Evolutionary conservation across 2,888 invertebrate species (phyloP).

Genomic region (Apomyelois bistriatella): DNA sequence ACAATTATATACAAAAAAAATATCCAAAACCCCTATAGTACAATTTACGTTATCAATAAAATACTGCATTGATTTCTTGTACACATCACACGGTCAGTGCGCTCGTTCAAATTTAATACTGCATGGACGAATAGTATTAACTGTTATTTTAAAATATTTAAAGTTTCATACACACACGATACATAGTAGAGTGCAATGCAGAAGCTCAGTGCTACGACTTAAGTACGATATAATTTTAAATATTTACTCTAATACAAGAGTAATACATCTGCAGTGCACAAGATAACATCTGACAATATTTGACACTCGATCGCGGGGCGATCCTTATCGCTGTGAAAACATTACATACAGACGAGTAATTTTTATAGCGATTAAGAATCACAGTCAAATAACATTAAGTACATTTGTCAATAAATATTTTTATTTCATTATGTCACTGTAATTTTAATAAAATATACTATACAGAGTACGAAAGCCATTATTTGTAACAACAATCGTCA

Average conservation of each 20-base stretch:
- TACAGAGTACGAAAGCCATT: slow-evolving; percentile 24
- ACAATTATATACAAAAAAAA: slow-evolving; percentile 74
- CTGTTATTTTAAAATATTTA: slow-evolving; percentile 33
- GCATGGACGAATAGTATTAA: slow-evolving; percentile 50
- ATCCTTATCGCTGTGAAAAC: neutral
- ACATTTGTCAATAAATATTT: slow-evolving; percentile 20
- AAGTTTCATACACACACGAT: slow-evolving; percentile 43
- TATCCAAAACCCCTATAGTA: slow-evolving; percentile 62
- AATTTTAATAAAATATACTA: slow-evolving; percentile 25
- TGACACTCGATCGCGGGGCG: neutral
- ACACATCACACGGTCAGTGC: slow-evolving; percentile 36
- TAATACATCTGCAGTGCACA: slow-evolving; percentile 12
- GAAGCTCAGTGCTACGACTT: slow-evolving; percentile 60
- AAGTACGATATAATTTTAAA: slow-evolving; percentile 45
- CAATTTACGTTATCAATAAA: slow-evolving; percentile 54
- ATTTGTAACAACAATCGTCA: slow-evolving; percentile 19
- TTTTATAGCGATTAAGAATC: slow-evolving; percentile 7
- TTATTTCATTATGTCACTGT: slow-evolving; percentile 8
- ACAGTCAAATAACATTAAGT: slow-evolving; percentile 15
- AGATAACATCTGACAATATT: slow-evolving; percentile 11
- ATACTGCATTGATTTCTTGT: slow-evolving; percentile 66
- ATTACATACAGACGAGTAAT: slow-evolving; percentile 1
- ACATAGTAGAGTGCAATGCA: slow-evolving; percentile 49
- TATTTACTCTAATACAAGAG: slow-evolving; percentile 15
- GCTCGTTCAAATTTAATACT: slow-evolving; percentile 49